Base-by-base conservation (phyloP, 2,888 invertebrate species). In the Apomyelois bistriatella region DNA sequence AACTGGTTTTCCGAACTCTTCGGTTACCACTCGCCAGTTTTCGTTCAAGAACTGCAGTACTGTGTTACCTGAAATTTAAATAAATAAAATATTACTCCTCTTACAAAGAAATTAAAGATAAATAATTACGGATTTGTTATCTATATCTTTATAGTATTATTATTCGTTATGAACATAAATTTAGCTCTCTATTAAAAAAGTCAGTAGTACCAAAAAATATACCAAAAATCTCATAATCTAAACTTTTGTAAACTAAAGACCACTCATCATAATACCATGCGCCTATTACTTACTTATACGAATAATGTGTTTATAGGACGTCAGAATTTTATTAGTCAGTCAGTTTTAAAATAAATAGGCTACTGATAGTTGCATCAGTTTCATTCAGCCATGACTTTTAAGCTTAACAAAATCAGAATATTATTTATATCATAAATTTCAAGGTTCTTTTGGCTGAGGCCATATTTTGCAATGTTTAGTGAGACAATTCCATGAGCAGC, bases 1-100 rank as follows among this genome's bases (percentile, higher is more conserved):
- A 0, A 89, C 88, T 0, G 90, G 90, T 55, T 88, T 79, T 0
- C 90, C 90, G 36, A 90, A 90, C 59, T 90, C 90, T 63, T 90
- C 89, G 0, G 89, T 87, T 17, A 90, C 89, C 35, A 84, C 76
- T 48, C 88, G 71, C 90, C 90, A 90, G 68, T 90, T 90, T 66
- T 90, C 89, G 55, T 90, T 90, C 10, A 90, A 64, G 65, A 89
- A 89, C 58, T 82, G 77, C 40, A 89, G 64, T 2, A 90, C 89
- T 32, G 85, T 86, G 61, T 89, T 85, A 74, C 89, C 90, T 89
- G 79, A 15, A 82, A n/a, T n/a, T 82, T 52, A 46, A 15, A 16
- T 50, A 48, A 22, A 40, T 13, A 38, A 38, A 5, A 38, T 3
- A 38, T 12, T 37, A 12, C 3, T 10, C 2, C 2, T 35, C n/a